A percentile compares a stretch with the other conserved stretches of the same genome.
Evolutionary conservation across 2,797 vertebrate genomes (phyloP).

Genomic region (Alca torda): DNA sequence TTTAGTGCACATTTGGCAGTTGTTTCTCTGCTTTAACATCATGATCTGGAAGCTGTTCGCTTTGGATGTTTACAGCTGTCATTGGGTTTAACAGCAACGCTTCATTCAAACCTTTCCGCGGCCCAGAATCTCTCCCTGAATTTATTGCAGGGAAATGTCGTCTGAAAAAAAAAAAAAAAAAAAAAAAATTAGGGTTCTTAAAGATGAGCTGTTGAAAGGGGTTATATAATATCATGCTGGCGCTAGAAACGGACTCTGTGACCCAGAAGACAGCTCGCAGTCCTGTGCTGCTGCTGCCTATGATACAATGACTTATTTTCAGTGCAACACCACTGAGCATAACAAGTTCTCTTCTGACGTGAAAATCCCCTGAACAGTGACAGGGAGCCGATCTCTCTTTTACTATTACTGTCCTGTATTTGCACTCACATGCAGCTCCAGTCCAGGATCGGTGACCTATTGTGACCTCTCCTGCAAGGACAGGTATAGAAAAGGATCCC

Average conservation of each 20-base stretch:
- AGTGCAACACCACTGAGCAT: neutral
- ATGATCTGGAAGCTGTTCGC: neutral
- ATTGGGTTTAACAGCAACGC: neutral
- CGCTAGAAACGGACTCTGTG: neutral
- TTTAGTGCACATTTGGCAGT: neutral
- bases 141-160: neutral
- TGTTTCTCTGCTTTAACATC: slow-evolving; percentile 10
- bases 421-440: neutral
- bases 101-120: neutral
- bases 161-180: neutral
- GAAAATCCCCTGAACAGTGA: neutral
- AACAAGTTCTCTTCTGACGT: neutral
- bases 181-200: neutral
- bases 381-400: neutral
- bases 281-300: neutral
- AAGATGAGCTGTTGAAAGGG: neutral
- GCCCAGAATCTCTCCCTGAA: neutral
- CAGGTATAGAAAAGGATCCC: neutral
- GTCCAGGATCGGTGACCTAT: neutral
- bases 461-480: neutral
- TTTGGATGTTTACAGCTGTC: slow-evolving; percentile 31
- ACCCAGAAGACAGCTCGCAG: slow-evolving; percentile 16
- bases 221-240: neutral
- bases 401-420: neutral
- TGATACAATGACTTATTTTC: slow-evolving; percentile 33